Base-by-base conservation (phyloP, 2,797 vertebrate species). In the Epinephelus coioides region DNA sequence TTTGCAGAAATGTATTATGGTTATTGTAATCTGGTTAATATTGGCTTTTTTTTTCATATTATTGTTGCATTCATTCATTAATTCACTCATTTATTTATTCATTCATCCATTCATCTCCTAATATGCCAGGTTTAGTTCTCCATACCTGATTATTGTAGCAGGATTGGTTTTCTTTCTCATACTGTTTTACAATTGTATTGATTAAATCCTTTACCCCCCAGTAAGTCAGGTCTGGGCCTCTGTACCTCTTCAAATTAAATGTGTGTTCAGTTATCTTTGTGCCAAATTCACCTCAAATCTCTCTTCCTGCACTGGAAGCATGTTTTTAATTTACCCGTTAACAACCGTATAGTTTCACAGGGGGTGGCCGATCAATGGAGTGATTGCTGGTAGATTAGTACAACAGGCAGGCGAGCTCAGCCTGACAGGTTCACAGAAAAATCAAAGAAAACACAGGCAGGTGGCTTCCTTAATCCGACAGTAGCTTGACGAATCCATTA, bases 361-460 rank as follows among this genome's bases (percentile, higher is more conserved):
- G 6, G 7, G 55, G 9, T 11, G 34, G 53, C 19, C 1, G 9
- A 76, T 78, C 50, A 60, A 69, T 81, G 55, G 23, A 38, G 44
- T 49, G 19, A 83, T 71, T 70, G 61, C 17, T 34, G 18, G 44
- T 44, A 63, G 55, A 78, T 78, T 60, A 15, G 8, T 55, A 13
- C 30, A 47, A 66, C 51, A 49, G 61, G 8, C 55, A 69, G 25
- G 15, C 2, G 1, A 49, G 51, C 56, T 70, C 55, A 69, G n/a
- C 43, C 21, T 51, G 71, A 71, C 19, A 55, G 56, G 38, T 85
- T 54, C 15, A 63, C 27, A 78, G 40, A 51, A 65, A 79, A 50
- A 78, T 78, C 62, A 69, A 81, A 76, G 51, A 51, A 81, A 81
- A 75, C 54, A 67, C 1, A 30, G 63, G 49, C 83, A 82, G 64